phyloP scores from a whole-genome alignment of 2,888 invertebrate species.

The Psylliodes chrysocephalus region DNA sequence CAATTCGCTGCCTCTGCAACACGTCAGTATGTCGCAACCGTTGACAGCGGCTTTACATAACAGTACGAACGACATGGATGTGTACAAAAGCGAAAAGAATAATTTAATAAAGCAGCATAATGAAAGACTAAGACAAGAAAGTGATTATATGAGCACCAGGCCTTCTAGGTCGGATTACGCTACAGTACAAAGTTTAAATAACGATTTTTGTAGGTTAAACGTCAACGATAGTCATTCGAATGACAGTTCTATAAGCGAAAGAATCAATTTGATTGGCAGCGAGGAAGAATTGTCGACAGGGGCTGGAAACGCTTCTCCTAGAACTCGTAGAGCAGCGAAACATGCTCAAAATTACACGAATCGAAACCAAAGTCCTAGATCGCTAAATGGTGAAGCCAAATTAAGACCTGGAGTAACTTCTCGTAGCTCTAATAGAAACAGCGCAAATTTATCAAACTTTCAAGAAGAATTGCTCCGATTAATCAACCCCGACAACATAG shows the following conservation, averaged over 20 bases:
- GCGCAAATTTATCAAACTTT: constrained; percentile 72
- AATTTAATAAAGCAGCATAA: constrained; percentile 59
- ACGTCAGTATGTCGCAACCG: constrained; percentile 61
- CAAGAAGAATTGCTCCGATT: constrained; percentile 87
- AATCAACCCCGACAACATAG: constrained; percentile 81
- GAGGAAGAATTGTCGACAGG: constrained; percentile 71
- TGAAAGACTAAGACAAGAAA: constrained; percentile 63
- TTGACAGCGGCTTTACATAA: constrained; percentile 61
- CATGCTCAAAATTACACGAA: constrained; percentile 60
- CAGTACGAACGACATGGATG: constrained; percentile 60
- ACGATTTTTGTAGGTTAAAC: constrained; percentile 57
- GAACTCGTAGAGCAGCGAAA: constrained; percentile 64
- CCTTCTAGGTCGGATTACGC: constrained; percentile 50
- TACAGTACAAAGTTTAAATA: constrained; percentile 50
- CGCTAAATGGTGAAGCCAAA: constrained; percentile 70
- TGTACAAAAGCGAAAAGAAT: constrained; percentile 58
- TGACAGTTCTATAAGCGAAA: constrained; percentile 67
- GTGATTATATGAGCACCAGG: constrained; percentile 61
- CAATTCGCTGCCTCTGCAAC: constrained; percentile 63
- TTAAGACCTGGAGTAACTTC: constrained; percentile 66
- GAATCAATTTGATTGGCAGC: constrained; percentile 60
- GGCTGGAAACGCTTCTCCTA: constrained; percentile 67
- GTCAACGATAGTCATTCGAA: constrained; percentile 66
- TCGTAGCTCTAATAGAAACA: constrained; percentile 68
- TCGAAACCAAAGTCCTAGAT: constrained; percentile 72